phyloP scores from a whole-genome alignment of 2,113 vertebrate species.

The Potamarius usumacintae region DNA sequence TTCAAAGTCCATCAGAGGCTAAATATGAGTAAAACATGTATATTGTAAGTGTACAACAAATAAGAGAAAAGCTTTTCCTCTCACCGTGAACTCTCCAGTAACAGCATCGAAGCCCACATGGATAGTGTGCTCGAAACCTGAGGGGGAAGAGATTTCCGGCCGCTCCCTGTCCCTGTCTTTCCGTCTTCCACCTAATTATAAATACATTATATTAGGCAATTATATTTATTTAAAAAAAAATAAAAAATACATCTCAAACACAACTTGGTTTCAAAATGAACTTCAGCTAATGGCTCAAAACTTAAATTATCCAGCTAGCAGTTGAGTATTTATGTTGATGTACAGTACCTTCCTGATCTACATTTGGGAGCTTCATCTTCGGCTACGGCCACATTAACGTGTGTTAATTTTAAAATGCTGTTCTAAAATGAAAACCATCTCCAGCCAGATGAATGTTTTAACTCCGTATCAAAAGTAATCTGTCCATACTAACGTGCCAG shows the following conservation, averaged over 20 bases:
- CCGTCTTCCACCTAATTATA: conserved; percentile 81
- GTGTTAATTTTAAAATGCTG: too few relatives aligned
- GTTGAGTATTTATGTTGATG: background rate
- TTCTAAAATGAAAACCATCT: too few relatives aligned
- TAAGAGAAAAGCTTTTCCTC: conserved; percentile 54
- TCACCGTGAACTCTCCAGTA: conserved; percentile 96
- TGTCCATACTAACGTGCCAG: too few relatives aligned
- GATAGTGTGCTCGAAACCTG: conserved; percentile 97
- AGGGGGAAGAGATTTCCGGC: conserved; percentile 94
- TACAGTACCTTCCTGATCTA: background rate
- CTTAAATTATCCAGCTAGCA: background rate
- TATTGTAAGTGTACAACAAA: background rate
- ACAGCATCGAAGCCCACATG: conserved; percentile 97
- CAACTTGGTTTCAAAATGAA: too few relatives aligned
- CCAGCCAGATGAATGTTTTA: too few relatives aligned
- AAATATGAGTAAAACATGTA: background rate
- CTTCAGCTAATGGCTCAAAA: background rate
- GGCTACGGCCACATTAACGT: too few relatives aligned
- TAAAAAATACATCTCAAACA: background rate
- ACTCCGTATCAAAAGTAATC: too few relatives aligned
- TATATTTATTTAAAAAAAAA: too few relatives aligned
- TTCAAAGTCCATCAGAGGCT: background rate
- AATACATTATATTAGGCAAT: too few relatives aligned
- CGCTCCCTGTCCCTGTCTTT: conserved; percentile 93
- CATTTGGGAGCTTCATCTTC: background rate